Evolutionary conservation across 2,797 vertebrate species (phyloP), one percentile per base, ranked within the genome.

Genomic region (Threskiornis aethiopicus): DNA sequence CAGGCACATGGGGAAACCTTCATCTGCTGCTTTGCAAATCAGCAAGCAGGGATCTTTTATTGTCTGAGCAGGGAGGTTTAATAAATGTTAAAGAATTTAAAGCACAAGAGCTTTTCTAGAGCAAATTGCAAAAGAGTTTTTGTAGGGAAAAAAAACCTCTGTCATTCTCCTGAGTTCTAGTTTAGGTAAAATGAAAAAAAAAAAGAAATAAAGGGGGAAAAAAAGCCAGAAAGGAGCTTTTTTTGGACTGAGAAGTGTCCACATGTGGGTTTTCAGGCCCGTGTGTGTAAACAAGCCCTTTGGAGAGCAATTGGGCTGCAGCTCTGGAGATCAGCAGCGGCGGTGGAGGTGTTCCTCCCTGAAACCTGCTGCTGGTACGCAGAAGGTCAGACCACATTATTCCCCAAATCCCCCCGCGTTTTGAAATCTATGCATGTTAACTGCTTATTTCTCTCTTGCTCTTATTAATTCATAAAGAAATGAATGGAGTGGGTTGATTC

Each of bases 381-480:
- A 82, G 79, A 46, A 90, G 84, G 89, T 89, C 78, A 80, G 67
- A 9, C 33, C 84, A 66, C 71, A 64, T 94, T 79, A 85, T 37
- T 42, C 47, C 69, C 33, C 46, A 72, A 42, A 62, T 82, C 84
- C 51, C 70, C 31, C 42, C 0, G 11, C 91, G 35, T 72, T 91
- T 58, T 6, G 3, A 54, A 62, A 76, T 85, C 76, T 39, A 7
- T 87, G 73, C 87, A 70, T 83, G 87, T 76, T 92, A 94, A 83
- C 84, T 80, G 75, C 89, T 94, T 51, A 65, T 93, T 95, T 92
- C 64, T 94, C 66, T 54, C 75, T 70, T 46, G 70, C 51, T 83
- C 87, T 85, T 94, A 87, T 96, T 94, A 96, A 85, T 77, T 94
- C 89, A 96, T 96, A 89, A 95, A 92, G 76, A 85, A 95, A 92